A percentile compares a stretch with the other conserved stretches of the same genome.
Conservation (phyloP, 2,113 vertebrate species). For the Odontesthes bonariensis region DNA sequence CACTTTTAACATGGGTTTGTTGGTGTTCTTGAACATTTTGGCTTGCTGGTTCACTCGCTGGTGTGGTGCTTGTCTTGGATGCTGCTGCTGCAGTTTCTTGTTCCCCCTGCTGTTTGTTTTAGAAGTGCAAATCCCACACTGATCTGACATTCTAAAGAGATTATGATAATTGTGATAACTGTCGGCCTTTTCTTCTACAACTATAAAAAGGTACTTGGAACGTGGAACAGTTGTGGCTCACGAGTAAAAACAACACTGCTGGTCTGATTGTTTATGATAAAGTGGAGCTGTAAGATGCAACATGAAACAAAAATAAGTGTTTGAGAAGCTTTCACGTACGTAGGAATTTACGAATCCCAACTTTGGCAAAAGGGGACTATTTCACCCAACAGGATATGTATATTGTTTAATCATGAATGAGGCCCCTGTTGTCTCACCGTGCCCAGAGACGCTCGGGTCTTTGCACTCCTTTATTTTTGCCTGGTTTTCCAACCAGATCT, state of each 20-base stretch:
- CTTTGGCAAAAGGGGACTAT: background rate
- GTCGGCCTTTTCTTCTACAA: too few relatives aligned
- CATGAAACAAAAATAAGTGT: too few relatives aligned
- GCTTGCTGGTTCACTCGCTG: too few relatives aligned
- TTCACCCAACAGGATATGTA: background rate
- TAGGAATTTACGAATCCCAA: background rate
- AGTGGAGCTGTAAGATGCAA: too few relatives aligned
- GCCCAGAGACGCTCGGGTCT: conserved; percentile 87
- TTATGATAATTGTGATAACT: too few relatives aligned
- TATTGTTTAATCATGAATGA: background rate
- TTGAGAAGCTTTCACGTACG: too few relatives aligned
- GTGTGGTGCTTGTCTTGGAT: too few relatives aligned
- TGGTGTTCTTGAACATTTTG: background rate
- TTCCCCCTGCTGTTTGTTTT: too few relatives aligned
- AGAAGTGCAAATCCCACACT: too few relatives aligned
- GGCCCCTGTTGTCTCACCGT: conserved; percentile 81
- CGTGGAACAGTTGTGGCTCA: background rate
- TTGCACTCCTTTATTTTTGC: conserved; percentile 91
- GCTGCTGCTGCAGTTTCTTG: too few relatives aligned
- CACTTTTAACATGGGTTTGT: background rate
- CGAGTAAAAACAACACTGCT: background rate
- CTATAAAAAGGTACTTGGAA: too few relatives aligned
- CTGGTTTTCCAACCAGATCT: conserved; percentile 88
- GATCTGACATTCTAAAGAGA: too few relatives aligned
- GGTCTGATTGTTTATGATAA: background rate